phyloP scores from a whole-genome alignment of 2,888 invertebrate genomes.

The Hetaerina titia region DNA sequence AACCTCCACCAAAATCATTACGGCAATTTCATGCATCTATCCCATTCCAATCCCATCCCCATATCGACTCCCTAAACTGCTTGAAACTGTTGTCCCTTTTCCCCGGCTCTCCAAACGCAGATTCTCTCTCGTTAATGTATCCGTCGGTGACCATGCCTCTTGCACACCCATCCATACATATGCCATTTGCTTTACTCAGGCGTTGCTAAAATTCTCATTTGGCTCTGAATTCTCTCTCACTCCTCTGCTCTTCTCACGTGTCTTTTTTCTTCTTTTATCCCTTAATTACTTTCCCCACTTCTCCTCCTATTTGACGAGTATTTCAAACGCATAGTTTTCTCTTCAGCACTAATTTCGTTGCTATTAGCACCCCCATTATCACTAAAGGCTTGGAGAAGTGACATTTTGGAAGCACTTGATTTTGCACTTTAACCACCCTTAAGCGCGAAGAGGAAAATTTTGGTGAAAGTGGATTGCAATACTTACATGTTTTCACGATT shows the following conservation, averaged over 20 bases:
- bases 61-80: background rate
- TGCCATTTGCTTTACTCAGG: background rate
- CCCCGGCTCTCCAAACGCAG: background rate
- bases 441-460: too few species aligned
- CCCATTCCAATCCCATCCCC: background rate
- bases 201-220: background rate
- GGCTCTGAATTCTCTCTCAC: background rate
- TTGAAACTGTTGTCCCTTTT: background rate
- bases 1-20: background rate
- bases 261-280: background rate
- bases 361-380: too few species aligned
- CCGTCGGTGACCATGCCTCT: background rate
- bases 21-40: background rate
- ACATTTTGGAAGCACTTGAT: too few species aligned
- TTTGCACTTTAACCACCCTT: too few species aligned
- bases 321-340: too few species aligned
- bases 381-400: too few species aligned
- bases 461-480: too few species aligned
- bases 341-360: too few species aligned
- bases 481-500: too few species aligned
- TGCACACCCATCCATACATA: background rate
- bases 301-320: too few species aligned
- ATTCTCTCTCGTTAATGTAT: background rate
- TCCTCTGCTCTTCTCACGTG: background rate
- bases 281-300: too few species aligned